Evolutionary conservation across 1,140 invertebrate species (phyloP).

Genomic region (Polypedilum vanderplanki): DNA sequence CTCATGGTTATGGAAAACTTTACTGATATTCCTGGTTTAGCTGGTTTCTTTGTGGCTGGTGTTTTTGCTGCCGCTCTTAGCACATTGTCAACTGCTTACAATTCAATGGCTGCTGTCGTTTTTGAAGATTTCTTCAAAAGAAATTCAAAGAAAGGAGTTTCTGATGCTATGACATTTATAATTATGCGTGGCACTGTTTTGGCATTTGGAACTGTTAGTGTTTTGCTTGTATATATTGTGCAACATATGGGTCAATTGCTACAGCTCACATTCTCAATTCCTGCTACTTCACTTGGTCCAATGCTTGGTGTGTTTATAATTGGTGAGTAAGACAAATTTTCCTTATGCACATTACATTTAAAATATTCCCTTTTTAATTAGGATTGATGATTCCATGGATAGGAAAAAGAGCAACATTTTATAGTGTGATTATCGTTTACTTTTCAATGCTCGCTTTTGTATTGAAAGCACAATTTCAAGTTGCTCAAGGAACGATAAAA

Average conservation of each 20-base stretch:
- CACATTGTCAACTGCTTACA: conserved; percentile 81
- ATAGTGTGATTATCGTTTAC: conserved; percentile 68
- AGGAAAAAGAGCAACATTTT: conserved; percentile 42
- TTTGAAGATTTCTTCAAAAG: conserved; percentile 71
- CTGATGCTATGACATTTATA: conserved; percentile 53
- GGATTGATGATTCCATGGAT: conserved; percentile 74
- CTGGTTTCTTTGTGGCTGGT: conserved; percentile 70
- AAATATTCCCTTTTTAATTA: too few species aligned
- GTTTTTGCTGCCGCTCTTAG: conserved; percentile 73
- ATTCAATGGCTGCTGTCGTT: conserved; percentile 85
- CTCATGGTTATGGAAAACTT: conserved; percentile 4
- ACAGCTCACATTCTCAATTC: conserved; percentile 58
- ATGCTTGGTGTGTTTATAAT: conserved; percentile 71
- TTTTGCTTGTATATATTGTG: conserved; percentile 54
- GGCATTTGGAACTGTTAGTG: conserved; percentile 57
- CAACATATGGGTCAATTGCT: conserved; percentile 56
- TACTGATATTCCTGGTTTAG: conserved; percentile 53
- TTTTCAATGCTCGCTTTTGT: conserved; percentile 73
- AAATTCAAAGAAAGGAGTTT: conserved; percentile 53
- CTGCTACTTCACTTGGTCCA: conserved; percentile 64
- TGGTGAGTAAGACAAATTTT: too few species aligned
- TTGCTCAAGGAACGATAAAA: conserved; percentile 51
- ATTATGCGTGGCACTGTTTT: conserved; percentile 64
- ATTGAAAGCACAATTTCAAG: conserved; percentile 68
- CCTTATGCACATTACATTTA: too few species aligned